These are phyloP conservation scores for Zoanthus gigantus DNA, from an alignment of 92 coral and sea anemone species.

Conservation along the genomic window DNA sequence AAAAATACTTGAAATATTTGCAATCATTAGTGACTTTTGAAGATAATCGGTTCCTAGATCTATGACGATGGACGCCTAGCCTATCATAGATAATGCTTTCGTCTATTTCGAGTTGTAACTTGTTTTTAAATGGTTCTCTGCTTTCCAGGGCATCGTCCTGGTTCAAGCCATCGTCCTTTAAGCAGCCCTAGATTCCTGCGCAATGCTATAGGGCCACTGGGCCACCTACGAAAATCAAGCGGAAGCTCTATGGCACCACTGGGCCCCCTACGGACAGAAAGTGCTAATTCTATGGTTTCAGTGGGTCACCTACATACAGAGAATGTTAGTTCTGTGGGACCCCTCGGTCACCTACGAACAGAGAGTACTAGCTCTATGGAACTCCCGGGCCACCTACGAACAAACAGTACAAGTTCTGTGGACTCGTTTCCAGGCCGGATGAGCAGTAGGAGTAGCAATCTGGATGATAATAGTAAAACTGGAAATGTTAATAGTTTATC, in stretches of 20 bases:
- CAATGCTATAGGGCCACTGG: constrained; percentile 73
- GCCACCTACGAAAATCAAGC: constrained; percentile 57
- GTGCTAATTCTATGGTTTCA: constrained; percentile 63
- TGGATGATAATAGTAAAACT: constrained; percentile 12
- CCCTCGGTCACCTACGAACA: constrained; percentile 26
- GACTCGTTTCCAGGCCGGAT: constrained; percentile 45
- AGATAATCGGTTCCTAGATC: too few species aligned
- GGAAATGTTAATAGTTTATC: background rate
- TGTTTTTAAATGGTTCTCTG: background rate
- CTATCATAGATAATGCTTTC: background rate
- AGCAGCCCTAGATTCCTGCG: constrained; percentile 75
- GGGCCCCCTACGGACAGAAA: constrained; percentile 52
- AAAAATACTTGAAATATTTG: too few species aligned
- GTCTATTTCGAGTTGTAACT: background rate
- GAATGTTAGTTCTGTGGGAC: constrained; percentile 49
- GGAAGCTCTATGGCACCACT: constrained; percentile 62
- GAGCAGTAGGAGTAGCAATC: constrained; percentile 19
- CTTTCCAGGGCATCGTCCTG: constrained; percentile 66
- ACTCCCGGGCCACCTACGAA: background rate
- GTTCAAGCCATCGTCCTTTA: constrained; percentile 72
- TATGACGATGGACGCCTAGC: too few species aligned
- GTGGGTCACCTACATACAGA: constrained; percentile 55
- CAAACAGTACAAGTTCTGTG: constrained; percentile 51
- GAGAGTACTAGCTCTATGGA: constrained; percentile 12
- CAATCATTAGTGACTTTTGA: too few species aligned